Conservation (phyloP, 2,888 invertebrate genomes). For the Acronicta psi region DNA sequence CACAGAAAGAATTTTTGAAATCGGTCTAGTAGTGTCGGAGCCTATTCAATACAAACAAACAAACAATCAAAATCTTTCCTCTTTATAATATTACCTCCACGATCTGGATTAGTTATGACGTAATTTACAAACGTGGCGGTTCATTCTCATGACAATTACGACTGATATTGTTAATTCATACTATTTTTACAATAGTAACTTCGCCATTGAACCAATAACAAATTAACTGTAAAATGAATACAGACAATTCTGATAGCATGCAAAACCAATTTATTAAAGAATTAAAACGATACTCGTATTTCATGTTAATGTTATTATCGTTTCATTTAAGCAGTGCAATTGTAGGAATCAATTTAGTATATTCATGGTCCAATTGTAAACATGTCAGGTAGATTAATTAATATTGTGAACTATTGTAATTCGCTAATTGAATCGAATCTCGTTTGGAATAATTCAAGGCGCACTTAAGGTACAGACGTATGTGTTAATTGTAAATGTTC, state of each 20-base stretch:
- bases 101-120: no score
- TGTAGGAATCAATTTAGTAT: slow-evolving; percentile 47
- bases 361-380: slow-evolving; percentile 48
- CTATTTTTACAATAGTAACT: no score
- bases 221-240: slow-evolving; percentile 20
- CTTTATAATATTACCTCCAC: no score
- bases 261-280: slow-evolving; percentile 29
- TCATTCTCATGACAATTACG: no score
- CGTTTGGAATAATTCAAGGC: slow-evolving; percentile 24
- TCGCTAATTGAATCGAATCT: slow-evolving; percentile 48
- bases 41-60: no score
- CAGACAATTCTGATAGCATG: slow-evolving; percentile 3
- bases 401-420: slow-evolving; percentile 57
- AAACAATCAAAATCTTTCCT: no score
- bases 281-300: slow-evolving; percentile 29
- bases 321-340: slow-evolving; percentile 33
- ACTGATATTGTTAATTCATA: no score
- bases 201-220: background rate
- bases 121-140: no score
- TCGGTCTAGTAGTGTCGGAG: no score
- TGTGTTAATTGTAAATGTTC: slow-evolving; percentile 18
- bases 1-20: no score
- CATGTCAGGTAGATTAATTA: slow-evolving; percentile 59
- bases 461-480: slow-evolving; percentile 33
- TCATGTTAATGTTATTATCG: slow-evolving; percentile 38